A percentile compares a stretch with the other conserved stretches of the same genome.
Evolutionary conservation across 2,113 vertebrate species (phyloP).

Genomic region (Oceanodroma tethys): DNA sequence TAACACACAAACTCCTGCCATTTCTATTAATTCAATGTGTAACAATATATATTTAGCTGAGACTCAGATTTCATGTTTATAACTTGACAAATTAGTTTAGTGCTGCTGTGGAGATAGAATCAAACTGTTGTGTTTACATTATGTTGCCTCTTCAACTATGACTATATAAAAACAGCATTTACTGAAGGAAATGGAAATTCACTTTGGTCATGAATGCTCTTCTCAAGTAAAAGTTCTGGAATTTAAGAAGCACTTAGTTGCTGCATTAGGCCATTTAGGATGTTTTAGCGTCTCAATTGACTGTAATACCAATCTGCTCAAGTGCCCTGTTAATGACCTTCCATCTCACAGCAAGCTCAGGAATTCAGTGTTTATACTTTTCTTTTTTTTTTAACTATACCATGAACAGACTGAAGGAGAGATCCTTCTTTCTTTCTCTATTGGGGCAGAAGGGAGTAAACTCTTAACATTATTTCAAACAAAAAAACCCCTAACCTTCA

Average conservation of each 20-base stretch:
- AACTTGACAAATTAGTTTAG: conserved; percentile 68
- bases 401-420: conserved; percentile 71
- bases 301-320: conserved; percentile 85
- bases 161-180: conserved; percentile 65
- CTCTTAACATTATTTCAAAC: conserved; percentile 59
- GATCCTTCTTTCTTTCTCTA: conserved; percentile 69
- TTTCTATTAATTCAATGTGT: conserved; percentile 47
- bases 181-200: conserved; percentile 74
- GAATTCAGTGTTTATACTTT: conserved; percentile 81
- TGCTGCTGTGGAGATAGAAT: conserved; percentile 58
- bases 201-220: conserved; percentile 59
- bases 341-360: conserved; percentile 78
- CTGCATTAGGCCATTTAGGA: conserved; percentile 85
- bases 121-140: conserved; percentile 59
- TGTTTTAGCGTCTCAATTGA: conserved; percentile 82
- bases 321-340: conserved; percentile 88
- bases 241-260: conserved; percentile 89
- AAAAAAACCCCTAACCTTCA: conserved; percentile 43
- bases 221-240: conserved; percentile 81
- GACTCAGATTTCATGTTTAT: conserved; percentile 56
- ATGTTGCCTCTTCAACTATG: conserved; percentile 47
- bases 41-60: conserved; percentile 35
- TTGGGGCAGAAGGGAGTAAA: conserved; percentile 66
- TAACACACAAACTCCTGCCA: conserved; percentile 3
- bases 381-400: conserved; percentile 55